Percentiles rank a stretch among this genome's conserved stretches.
Evolutionary conservation across 2,797 vertebrate species (phyloP).

Genomic region (Nothura maculosa): DNA sequence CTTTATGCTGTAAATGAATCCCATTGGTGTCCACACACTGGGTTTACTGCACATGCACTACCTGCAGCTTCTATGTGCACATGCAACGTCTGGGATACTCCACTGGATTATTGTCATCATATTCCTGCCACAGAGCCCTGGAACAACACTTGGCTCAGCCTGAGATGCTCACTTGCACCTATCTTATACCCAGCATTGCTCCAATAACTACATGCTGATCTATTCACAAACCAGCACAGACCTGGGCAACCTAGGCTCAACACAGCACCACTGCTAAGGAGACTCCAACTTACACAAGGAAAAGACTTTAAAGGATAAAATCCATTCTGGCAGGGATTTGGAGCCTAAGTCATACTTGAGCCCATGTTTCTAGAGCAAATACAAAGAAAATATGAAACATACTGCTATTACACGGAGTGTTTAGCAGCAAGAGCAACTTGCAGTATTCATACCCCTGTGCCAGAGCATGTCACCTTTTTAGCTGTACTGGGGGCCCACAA

Average conservation of each 20-base stretch:
- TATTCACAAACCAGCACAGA: background rate
- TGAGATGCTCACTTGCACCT: background rate
- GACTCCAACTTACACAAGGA: background rate
- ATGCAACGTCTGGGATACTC: background rate
- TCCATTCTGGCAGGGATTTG: background rate
- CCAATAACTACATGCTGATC: background rate
- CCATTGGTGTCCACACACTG: background rate
- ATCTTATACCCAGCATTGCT: background rate
- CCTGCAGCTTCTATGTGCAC: background rate
- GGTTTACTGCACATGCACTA: background rate
- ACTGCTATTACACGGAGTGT: rapidly evolving
- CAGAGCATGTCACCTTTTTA: background rate
- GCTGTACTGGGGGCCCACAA: background rate
- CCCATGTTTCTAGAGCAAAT: background rate
- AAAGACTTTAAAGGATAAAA: background rate
- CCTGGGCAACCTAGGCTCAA: background rate
- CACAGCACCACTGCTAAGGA: background rate
- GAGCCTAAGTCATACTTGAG: background rate
- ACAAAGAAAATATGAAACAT: background rate
- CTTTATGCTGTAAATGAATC: background rate
- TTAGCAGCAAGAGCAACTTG: background rate
- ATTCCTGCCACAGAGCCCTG: background rate
- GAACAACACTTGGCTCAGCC: background rate
- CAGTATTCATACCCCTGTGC: background rate
- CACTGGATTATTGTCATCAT: background rate